Evolutionary conservation across 2,797 vertebrate genomes (phyloP).

Genomic region (Phataginus tetradactyla): DNA sequence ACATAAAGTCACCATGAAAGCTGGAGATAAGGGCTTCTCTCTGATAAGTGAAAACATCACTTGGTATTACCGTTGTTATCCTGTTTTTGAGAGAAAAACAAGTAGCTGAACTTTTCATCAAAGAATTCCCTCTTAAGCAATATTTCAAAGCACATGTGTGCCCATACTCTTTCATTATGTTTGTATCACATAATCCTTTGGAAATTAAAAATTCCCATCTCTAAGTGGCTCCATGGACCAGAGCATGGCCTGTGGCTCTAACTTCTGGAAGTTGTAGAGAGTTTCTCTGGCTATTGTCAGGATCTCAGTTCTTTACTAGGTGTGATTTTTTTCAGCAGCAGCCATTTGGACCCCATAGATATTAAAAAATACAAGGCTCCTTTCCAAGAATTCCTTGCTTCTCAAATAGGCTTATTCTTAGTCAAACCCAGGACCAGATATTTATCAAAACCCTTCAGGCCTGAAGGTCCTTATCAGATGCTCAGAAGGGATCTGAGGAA

Average conservation of each 20-base stretch:
- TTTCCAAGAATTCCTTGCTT: slow-evolving; percentile 30
- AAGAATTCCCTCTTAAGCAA: slow-evolving; percentile 41
- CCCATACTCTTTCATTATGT: slow-evolving; percentile 23
- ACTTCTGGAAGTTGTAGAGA: background rate
- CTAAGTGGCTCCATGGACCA: background rate
- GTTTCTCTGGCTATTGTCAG: background rate
- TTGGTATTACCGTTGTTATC: background rate
- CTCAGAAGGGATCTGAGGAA: background rate
- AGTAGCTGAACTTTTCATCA: background rate
- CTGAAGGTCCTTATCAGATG: background rate
- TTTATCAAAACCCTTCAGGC: slow-evolving; percentile 26
- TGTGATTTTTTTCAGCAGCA: background rate
- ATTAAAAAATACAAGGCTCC: slow-evolving; percentile 10
- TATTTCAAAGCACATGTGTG: slow-evolving; percentile 36
- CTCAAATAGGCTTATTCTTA: background rate
- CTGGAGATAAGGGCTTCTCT: background rate
- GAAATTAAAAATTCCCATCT: slow-evolving; percentile 46
- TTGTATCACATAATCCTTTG: slow-evolving; percentile 35
- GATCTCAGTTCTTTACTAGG: background rate
- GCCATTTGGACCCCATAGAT: background rate
- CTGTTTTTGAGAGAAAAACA: background rate
- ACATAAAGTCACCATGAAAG: background rate
- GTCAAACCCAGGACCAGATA: slow-evolving; percentile 1
- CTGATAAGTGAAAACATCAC: background rate
- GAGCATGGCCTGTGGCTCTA: background rate